Base-by-base conservation (phyloP, 2,888 invertebrate species). In the Xestia rhomboidea region DNA sequence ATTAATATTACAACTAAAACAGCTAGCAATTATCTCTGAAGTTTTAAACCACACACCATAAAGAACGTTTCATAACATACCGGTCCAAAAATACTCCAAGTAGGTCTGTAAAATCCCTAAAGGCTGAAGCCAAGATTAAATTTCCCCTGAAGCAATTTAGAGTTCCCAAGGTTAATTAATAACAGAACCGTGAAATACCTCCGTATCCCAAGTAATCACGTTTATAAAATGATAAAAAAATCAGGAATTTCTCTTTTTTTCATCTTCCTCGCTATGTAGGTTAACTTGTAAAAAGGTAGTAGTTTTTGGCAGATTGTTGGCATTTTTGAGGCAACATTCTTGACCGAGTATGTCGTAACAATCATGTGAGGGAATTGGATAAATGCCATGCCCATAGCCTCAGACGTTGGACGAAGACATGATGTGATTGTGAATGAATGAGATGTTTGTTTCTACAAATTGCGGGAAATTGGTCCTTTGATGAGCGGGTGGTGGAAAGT, bases 111-210 rank as follows among this genome's bases (percentile, higher is more conserved):
- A 71, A n/a, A 60, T 41, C 67, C 69, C 69, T 11, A 41, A 64
- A 64, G 73, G 49, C 21, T 70, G 38, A 27, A 70, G 8, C 49
- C 68, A 15, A 72, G 66, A 88, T 86, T 81, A 82, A 82, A 87
- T 86, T 88, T 84, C 72, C 75, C 63, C 69, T 64, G 27, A 81
- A 86, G 66, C 75, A 77, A 82, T 76, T 84, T 76, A 7, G 64
- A 76, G 30, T 69, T 76, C 30, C 34, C 78, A 79, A 84, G 77
- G 82, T 86, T 84, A 88, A 87, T 86, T 86, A 87, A 84, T 82
- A 84, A 83, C 70, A 70, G 73, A 82, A 75, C 60, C 63, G 64
- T 41, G 68, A 57, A 81, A 81, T 70, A 74, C 66, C 82, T 82
- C 67, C 49, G 64, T 62, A 62, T 64, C 66, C 68, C 60, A 63